Percentiles rank a stretch among this genome's conserved stretches.
Conservation (phyloP, 2,888 invertebrate species). For the Odontocolon sp. region DNA sequence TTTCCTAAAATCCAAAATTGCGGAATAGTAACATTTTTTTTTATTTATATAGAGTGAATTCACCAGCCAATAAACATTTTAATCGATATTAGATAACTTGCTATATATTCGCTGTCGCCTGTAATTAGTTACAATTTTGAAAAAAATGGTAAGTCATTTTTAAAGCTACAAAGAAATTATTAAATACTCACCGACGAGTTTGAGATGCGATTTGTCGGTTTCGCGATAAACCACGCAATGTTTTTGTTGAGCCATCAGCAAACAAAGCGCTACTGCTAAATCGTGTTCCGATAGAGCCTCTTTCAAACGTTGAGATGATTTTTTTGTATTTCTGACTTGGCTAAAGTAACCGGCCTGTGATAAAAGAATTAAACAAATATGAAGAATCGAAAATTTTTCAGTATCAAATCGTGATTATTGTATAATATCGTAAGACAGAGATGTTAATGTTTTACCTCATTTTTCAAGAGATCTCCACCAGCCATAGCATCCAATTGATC, state of each 20-base stretch:
- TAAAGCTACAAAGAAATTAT: not conserved
- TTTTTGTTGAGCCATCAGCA: slow-evolving; percentile 98
- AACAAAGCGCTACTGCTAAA: slow-evolving; percentile 95
- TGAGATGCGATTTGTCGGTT: slow-evolving; percentile 90
- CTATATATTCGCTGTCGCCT: no score
- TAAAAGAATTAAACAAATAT: no score
- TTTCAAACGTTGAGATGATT: slow-evolving; percentile 96
- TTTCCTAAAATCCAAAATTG: slow-evolving; percentile 81
- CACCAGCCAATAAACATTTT: no score
- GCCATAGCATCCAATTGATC: slow-evolving; percentile 98
- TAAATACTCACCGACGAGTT: slow-evolving; percentile 87
- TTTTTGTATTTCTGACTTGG: slow-evolving; percentile 97
- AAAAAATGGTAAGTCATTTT: not conserved
- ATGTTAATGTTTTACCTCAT: slow-evolving; percentile 86
- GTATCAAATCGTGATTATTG: no score
- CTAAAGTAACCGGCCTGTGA: slow-evolving; percentile 99
- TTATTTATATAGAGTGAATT: no score
- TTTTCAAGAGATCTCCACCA: slow-evolving; percentile 96
- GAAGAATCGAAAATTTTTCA: no score
- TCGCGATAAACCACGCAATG: slow-evolving; percentile 96
- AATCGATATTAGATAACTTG: no score
- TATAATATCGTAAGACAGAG: not conserved
- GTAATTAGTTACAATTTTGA: no score
- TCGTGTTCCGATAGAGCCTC: slow-evolving; percentile 97
- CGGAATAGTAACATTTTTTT: no score